phyloP scores from a whole-genome alignment of 2,113 vertebrate species.

The Sylvilagus bachmani region DNA sequence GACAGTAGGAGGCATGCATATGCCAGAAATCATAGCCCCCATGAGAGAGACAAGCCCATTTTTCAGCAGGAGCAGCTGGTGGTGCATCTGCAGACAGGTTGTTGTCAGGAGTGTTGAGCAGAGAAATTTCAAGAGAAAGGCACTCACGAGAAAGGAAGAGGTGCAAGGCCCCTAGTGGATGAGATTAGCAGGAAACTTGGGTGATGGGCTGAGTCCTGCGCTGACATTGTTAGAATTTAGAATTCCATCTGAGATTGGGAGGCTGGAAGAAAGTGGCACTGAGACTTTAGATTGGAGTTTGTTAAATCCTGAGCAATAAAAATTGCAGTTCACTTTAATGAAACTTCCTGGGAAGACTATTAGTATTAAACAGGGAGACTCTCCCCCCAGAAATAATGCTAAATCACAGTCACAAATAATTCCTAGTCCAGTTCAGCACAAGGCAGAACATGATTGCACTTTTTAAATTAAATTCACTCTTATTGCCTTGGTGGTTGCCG shows the following conservation, averaged over 20 bases:
- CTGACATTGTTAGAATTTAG: slow-evolving; percentile 70
- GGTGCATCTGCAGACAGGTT: slow-evolving; percentile 78
- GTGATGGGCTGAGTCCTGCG: slow-evolving; percentile 28
- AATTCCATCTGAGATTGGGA: slow-evolving; percentile 77
- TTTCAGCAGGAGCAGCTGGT: slow-evolving; percentile 76
- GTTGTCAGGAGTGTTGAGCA: slow-evolving; percentile 80
- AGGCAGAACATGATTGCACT: slow-evolving; percentile 79
- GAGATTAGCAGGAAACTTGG: slow-evolving; percentile 55
- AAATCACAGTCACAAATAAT: slow-evolving; percentile 81
- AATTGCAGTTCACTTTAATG: slow-evolving; percentile 87
- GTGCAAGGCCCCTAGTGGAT: slow-evolving; percentile 35
- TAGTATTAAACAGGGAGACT: slow-evolving; percentile 84
- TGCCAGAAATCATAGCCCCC: slow-evolving; percentile 73
- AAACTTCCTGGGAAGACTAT: slow-evolving; percentile 87
- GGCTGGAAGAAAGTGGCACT: slow-evolving; percentile 78
- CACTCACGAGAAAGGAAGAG: slow-evolving; percentile 49
- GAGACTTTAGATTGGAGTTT: slow-evolving; percentile 81
- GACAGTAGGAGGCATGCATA: slow-evolving; percentile 74
- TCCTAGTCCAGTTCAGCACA: slow-evolving; percentile 67
- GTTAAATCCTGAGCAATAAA: slow-evolving; percentile 87
- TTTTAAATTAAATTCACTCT: slow-evolving; percentile 83
- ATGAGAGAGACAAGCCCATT: slow-evolving; percentile 72
- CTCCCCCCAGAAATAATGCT: slow-evolving; percentile 78
- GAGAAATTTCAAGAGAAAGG: slow-evolving; percentile 80
- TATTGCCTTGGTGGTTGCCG: slow-evolving; percentile 66